Percentiles rank a stretch among this genome's conserved stretches.
Conservation (phyloP, 2,797 vertebrate genomes). For the Heteromormyrus szaboi region DNA sequence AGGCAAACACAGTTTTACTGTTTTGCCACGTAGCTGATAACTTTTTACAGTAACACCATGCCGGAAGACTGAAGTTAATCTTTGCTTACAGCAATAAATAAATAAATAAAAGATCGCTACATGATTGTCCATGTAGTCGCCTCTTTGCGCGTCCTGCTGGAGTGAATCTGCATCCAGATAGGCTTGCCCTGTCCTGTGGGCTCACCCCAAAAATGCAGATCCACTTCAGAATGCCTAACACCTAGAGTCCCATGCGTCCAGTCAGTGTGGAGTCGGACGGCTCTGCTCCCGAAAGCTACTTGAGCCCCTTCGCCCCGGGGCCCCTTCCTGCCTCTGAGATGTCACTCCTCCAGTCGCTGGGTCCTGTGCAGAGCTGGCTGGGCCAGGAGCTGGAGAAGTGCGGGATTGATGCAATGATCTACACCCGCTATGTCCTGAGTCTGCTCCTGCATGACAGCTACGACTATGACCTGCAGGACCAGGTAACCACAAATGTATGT, state of each 20-base stretch:
- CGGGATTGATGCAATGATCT: conserved; percentile 98
- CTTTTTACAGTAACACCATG: conserved; percentile 72
- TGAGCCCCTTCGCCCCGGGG: conserved; percentile 69
- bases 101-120: conserved; percentile 49
- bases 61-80: conserved; percentile 74
- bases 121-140: conserved; percentile 79
- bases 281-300: conserved; percentile 84
- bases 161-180: conserved; percentile 76
- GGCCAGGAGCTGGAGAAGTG: conserved; percentile 99
- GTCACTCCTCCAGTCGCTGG: conserved; percentile 96
- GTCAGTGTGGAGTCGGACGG: conserved; percentile 82
- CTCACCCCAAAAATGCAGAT: conserved; percentile 69
- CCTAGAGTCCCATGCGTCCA: conserved; percentile 92
- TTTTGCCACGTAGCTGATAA: conserved; percentile 72
- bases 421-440: conserved; percentile 97
- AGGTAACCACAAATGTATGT: conserved; percentile 62
- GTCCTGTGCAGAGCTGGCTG: conserved; percentile 98
- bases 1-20: conserved; percentile 62
- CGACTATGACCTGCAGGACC: conserved; percentile 98
- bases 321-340: conserved; percentile 82
- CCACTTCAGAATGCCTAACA: conserved; percentile 75
- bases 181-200: conserved; percentile 54
- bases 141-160: conserved; percentile 69
- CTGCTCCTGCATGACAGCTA: conserved; percentile 97
- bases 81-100: conserved; percentile 76